Evolutionary conservation across 2,888 invertebrate species (phyloP).

Genomic region (Cephalotes varians): DNA sequence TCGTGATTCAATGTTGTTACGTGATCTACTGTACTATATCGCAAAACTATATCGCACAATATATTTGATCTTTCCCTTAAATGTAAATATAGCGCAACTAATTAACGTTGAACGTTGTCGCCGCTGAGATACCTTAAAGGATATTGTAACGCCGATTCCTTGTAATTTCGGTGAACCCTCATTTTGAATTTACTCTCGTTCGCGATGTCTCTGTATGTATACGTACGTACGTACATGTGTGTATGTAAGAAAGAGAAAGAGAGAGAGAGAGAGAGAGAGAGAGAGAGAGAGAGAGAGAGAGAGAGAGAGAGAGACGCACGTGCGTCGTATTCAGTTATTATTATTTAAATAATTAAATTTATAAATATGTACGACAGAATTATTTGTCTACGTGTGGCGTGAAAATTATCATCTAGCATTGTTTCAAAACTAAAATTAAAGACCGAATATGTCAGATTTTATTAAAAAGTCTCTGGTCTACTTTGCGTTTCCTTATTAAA

Average conservation of each 20-base stretch:
- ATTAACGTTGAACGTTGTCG: constrained; percentile 46
- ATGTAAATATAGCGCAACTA: constrained; percentile 65
- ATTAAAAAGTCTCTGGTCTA: neutral
- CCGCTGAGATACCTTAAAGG: constrained; percentile 62
- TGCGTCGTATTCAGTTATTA: neutral
- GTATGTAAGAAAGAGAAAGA: neutral
- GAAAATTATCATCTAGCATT: neutral
- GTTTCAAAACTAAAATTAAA: neutral
- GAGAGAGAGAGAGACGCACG: neutral
- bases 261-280: neutral
- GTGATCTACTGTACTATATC: constrained; percentile 33
- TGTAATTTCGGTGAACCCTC: constrained; percentile 1
- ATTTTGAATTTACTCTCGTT: constrained; percentile 15
- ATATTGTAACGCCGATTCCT: constrained; percentile 27
- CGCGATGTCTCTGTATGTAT: constrained; percentile 9
- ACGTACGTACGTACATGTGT: neutral
- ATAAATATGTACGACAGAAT: neutral
- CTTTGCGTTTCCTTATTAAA: neutral
- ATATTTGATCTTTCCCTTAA: constrained; percentile 60
- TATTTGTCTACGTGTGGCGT: neutral
- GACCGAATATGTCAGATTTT: neutral
- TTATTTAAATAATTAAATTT: constrained; percentile 25
- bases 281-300: neutral
- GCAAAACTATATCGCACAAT: constrained; percentile 44
- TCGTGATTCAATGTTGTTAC: constrained; percentile 22